Base-by-base conservation (phyloP, 2,888 invertebrate species). In the Tetragonula carbonaria region DNA sequence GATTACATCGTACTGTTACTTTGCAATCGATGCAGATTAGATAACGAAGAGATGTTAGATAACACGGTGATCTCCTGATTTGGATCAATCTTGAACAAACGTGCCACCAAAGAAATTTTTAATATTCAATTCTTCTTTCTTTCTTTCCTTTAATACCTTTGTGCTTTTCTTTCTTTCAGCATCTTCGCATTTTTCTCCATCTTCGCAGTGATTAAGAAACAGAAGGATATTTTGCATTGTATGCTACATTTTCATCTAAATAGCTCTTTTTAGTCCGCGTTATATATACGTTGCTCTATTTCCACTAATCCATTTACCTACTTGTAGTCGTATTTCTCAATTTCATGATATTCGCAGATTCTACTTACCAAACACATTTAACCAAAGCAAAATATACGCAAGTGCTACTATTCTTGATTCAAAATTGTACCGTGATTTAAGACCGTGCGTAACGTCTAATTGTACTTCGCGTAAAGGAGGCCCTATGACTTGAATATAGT, bases 21-120 rank as follows among this genome's bases (percentile, higher is more conserved):
- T 33, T 23, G n/a, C 38, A 28, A 28, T 51, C 67, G 59, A 74
- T 67, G 74, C 38, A 70, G 62, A 77, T 78, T 84, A 38, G 68
- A 74, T 81, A 81, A 70, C 65, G 59, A 59, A 74, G 14, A 14
- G 33, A 8, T 13, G 21, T 14, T 2, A 45, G 14, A n/a, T 3
- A 14, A 21, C 0, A 13, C 11, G 11, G 11, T 28, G 28, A 28
- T 5, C 21, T 18, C 4, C 18, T 38, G 0, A 4, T 33, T 18
- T 11, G 0, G 11, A 1, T 33, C 21, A 2, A 4, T 62, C 0
- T 8, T 8, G 6, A 28, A 21, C 38, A 45, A 45, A 45, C 45
- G 45, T 8, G 45, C 8, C 8, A 45, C 11, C 45, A 8, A 45
- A 45, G 45, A 45, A 45, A 45, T 45, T 45, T 45, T 45, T 45